phyloP scores from a whole-genome alignment of 2,113 vertebrate species.

The Gnathonemus longibarbis region DNA sequence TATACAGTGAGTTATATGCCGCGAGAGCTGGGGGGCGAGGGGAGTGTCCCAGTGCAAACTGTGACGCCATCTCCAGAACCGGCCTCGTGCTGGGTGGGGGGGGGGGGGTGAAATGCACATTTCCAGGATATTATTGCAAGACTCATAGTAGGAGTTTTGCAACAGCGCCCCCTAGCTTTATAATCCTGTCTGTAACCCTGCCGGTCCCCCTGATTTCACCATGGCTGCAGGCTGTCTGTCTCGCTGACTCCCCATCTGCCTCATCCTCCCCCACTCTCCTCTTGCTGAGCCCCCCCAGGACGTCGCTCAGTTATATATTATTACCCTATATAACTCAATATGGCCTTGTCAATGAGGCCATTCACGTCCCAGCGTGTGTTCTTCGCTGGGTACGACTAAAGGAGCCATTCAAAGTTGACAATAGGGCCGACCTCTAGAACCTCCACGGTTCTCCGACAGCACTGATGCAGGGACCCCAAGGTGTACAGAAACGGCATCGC shows the following conservation, averaged over 20 bases:
- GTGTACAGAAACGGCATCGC: neutral
- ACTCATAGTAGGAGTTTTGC: neutral
- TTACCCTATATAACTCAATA: conserved; percentile 40
- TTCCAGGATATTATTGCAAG: neutral
- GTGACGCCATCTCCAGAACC: neutral
- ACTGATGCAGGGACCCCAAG: conserved; percentile 52
- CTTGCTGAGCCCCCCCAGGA: conserved; percentile 25
- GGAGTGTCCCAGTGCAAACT: neutral
- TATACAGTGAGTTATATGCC: neutral
- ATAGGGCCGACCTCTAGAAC: conserved; percentile 38
- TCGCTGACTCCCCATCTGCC: neutral
- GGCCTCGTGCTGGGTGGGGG: neutral
- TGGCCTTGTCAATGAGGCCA: conserved; percentile 26
- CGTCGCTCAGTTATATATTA: conserved; percentile 33
- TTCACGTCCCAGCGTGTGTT: conserved; percentile 34
- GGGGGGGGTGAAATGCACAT: neutral
- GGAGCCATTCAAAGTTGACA: conserved; percentile 51
- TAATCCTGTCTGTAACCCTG: neutral
- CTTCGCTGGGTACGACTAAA: conserved; percentile 49
- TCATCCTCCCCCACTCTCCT: neutral
- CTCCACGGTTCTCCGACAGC: conserved; percentile 41
- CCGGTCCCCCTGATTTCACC: neutral
- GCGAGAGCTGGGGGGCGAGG: neutral
- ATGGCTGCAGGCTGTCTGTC: neutral
- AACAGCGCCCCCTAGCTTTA: neutral